Conservation (phyloP, 2,888 invertebrate genomes). For the Leptinotarsa peninsularis region DNA sequence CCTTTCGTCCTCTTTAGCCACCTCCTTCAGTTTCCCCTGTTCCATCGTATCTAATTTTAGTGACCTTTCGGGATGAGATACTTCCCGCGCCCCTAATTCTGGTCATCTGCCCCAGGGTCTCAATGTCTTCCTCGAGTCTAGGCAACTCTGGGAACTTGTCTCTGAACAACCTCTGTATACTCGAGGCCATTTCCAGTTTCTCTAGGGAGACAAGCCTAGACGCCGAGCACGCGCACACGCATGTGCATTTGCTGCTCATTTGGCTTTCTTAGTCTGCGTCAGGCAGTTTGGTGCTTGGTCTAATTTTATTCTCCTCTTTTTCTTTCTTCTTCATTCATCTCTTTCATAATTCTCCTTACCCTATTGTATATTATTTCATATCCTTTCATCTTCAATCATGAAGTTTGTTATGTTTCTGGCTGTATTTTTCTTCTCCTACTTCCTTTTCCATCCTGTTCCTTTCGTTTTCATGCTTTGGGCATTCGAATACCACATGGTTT, state of each 20-base stretch:
- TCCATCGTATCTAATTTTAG: constrained; percentile 16
- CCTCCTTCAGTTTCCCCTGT: constrained; percentile 23
- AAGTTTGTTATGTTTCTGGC: not conserved
- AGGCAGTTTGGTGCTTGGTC: not conserved
- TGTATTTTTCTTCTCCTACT: no score
- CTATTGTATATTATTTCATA: no score
- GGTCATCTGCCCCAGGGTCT: constrained; percentile 19
- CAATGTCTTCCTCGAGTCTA: constrained; percentile 30
- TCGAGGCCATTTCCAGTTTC: constrained; percentile 17
- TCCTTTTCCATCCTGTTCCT: no score
- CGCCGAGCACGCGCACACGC: not conserved
- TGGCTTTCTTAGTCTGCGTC: not conserved
- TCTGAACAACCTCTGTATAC: constrained; percentile 31
- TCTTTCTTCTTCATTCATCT: constrained; percentile 25
- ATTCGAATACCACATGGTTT: no score
- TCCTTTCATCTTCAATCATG: not conserved
- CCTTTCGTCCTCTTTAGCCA: not conserved
- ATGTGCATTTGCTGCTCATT: not conserved
- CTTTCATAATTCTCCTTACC: constrained; percentile 11
- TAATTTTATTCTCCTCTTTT: not conserved
- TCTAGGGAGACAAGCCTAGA: not conserved
- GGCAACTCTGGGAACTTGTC: constrained; percentile 26
- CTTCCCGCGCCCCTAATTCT: not conserved
- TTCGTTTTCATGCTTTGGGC: no score
- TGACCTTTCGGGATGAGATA: not conserved